phyloP scores from a whole-genome alignment of 2,888 invertebrate species.

The Silvanus unidentatus region DNA sequence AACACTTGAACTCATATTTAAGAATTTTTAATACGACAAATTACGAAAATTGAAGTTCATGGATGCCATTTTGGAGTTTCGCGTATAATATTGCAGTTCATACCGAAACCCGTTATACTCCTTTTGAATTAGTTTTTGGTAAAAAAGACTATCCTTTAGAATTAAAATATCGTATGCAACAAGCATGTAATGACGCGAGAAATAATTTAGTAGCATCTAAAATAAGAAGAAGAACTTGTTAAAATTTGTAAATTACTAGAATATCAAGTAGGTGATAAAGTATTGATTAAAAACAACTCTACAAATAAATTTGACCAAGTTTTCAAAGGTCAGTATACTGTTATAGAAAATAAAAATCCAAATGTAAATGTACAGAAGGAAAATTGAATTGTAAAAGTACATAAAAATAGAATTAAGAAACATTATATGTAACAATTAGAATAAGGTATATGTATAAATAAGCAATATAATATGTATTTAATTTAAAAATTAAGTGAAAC shows the following conservation, averaged over 20 bases:
- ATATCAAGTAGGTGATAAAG: neutral
- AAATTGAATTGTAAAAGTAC: neutral
- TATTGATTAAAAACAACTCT: neutral
- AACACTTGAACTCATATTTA: conserved; percentile 10
- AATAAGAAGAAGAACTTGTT: conserved; percentile 6
- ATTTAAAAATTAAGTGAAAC: too few relatives aligned
- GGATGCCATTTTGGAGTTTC: conserved; percentile 19
- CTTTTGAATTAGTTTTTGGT: conserved; percentile 17
- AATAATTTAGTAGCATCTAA: conserved; percentile 12
- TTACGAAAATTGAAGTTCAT: conserved; percentile 11
- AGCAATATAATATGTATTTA: too few relatives aligned
- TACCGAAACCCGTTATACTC: conserved; percentile 16
- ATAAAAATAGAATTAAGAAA: conserved; percentile 5
- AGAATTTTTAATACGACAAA: conserved; percentile 7
- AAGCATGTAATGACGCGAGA: conserved; percentile 7
- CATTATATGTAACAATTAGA: too few relatives aligned
- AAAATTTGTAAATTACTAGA: neutral
- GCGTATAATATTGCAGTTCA: conserved; percentile 17
- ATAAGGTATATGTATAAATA: too few relatives aligned
- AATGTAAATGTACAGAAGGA: neutral
- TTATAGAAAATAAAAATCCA: neutral
- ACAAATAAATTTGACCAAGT: neutral
- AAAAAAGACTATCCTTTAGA: conserved; percentile 7
- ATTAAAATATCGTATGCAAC: conserved; percentile 7
- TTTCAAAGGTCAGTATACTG: neutral